These are phyloP conservation scores for Hoplostethus mediterraneus DNA, from an alignment of 2,797 vertebrate species.

Conservation along the genomic window DNA sequence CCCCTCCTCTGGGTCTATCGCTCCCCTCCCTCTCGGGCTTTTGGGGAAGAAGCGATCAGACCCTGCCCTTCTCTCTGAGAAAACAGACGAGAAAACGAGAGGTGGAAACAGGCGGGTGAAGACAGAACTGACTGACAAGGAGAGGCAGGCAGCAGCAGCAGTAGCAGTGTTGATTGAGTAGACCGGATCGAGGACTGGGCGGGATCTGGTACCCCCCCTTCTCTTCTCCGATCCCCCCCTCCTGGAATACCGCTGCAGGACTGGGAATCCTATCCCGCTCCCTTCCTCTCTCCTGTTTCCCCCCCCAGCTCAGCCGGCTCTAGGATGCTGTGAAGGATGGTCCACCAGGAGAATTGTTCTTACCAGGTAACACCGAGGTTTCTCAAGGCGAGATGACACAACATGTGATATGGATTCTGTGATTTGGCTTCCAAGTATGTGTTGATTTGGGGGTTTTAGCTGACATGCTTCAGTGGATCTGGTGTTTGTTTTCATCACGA, in stretches of 20 bases:
- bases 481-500: neutral
- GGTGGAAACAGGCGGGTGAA: conserved; percentile 31
- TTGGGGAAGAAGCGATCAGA: conserved; percentile 76
- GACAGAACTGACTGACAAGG: conserved; percentile 22
- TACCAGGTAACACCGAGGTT: conserved; percentile 88
- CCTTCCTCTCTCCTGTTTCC: conserved; percentile 40
- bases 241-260: conserved; percentile 75
- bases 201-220: conserved; percentile 63
- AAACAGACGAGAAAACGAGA: conserved; percentile 55
- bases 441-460: conserved; percentile 3
- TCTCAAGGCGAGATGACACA: conserved; percentile 16
- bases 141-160: conserved; percentile 26
- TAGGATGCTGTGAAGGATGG: conserved; percentile 97
- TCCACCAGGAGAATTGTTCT: conserved; percentile 96
- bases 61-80: conserved; percentile 71
- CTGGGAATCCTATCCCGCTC: conserved; percentile 75
- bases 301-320: conserved; percentile 52
- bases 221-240: conserved; percentile 12
- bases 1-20: conserved; percentile 64
- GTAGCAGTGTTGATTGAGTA: conserved; percentile 34
- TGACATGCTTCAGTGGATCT: neutral
- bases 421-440: neutral
- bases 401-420: too few species aligned
- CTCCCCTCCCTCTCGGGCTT: conserved; percentile 69
- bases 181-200: conserved; percentile 79